These are phyloP conservation scores for Spisula solida DNA, from an alignment of 2,888 invertebrate genomes.

Conservation along the genomic window DNA sequence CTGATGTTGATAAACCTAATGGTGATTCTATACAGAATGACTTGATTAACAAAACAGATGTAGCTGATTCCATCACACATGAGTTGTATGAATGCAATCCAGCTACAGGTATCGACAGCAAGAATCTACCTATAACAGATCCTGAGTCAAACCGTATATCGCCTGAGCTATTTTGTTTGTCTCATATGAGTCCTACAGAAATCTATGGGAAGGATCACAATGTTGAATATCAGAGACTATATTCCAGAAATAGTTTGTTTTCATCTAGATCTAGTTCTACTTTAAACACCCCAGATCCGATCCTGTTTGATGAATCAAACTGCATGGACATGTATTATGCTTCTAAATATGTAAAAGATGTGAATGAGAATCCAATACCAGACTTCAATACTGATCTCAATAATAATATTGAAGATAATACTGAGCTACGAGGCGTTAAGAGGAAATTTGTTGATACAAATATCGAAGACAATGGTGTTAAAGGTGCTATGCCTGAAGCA, in stretches of 20 bases:
- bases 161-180: slow-evolving; percentile 53
- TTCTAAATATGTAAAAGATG: not conserved
- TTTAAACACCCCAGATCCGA: slow-evolving; percentile 57
- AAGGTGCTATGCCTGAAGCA: not conserved
- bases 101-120: not conserved
- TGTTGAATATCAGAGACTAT: slow-evolving; percentile 33
- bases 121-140: slow-evolving; percentile 21
- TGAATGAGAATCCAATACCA: slow-evolving; percentile 33
- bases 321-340: not conserved
- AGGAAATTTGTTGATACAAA: slow-evolving; percentile 27
- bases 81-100: not conserved
- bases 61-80: not conserved
- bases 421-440: slow-evolving; percentile 27
- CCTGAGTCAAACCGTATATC: slow-evolving; percentile 44
- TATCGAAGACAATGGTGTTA: not conserved
- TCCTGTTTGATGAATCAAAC: slow-evolving; percentile 51
- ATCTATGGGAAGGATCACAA: slow-evolving; percentile 53
- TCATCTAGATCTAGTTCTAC: slow-evolving; percentile 28
- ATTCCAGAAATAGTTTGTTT: slow-evolving; percentile 29
- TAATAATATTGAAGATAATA: slow-evolving; percentile 12
- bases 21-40: not conserved
- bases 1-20: not conserved
- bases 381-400: not conserved
- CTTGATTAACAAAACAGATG: not conserved
- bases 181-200: slow-evolving; percentile 49